phyloP scores from a whole-genome alignment of 1,140 invertebrate species.

The Drosophila paulistorum region DNA sequence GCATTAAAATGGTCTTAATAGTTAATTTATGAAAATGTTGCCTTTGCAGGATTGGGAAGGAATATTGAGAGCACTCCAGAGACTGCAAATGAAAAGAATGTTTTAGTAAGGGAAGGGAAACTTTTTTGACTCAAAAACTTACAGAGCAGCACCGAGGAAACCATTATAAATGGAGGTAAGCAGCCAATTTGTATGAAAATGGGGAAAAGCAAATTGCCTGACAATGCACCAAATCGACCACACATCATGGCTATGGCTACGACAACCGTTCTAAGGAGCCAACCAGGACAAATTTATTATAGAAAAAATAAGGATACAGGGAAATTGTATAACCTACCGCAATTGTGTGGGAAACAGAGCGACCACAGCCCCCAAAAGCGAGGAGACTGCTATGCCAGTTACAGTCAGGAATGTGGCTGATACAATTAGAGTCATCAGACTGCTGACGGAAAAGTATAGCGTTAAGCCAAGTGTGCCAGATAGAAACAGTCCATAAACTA shows the following conservation, averaged over 20 bases:
- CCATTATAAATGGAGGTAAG: conserved; percentile 78
- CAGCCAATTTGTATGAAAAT: conserved; percentile 73
- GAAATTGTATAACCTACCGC: conserved; percentile 43
- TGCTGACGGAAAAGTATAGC: conserved; percentile 83
- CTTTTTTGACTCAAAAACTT: conserved; percentile 17
- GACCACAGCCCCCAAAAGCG: conserved; percentile 70
- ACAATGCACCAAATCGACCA: conserved; percentile 72
- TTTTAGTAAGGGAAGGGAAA: not conserved
- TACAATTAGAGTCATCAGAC: conserved; percentile 70
- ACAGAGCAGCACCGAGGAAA: conserved; percentile 67
- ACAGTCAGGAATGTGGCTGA: conserved; percentile 70
- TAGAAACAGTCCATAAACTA: conserved; percentile 80
- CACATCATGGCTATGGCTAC: conserved; percentile 78
- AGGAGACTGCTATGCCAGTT: conserved; percentile 67
- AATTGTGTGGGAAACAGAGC: conserved; percentile 76
- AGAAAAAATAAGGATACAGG: not conserved
- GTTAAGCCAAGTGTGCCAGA: conserved; percentile 75
- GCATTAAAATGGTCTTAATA: not conserved
- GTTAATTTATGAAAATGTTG: conserved; percentile 45
- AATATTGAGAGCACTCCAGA: conserved; percentile 55
- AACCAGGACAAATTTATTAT: not conserved
- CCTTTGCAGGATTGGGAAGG: conserved; percentile 63
- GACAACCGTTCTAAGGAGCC: conserved; percentile 58
- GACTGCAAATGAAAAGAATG: conserved; percentile 37
- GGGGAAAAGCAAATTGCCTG: conserved; percentile 77